Evolutionary conservation across 1,140 invertebrate species (phyloP).

Genomic region (Paracyclopina nana): DNA sequence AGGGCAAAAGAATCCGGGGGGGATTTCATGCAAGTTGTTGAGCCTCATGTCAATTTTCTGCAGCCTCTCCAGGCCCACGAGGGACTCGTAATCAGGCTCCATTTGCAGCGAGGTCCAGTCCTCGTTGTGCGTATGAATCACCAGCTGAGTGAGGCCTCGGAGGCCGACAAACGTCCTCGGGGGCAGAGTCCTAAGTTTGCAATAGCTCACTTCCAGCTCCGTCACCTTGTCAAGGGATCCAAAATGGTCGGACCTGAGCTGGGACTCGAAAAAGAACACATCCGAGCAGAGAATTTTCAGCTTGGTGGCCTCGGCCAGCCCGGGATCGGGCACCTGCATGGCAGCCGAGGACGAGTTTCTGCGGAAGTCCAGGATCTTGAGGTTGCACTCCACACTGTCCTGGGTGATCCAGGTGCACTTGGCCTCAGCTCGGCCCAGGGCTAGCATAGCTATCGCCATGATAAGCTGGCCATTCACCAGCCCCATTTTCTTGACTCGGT

Average conservation of each 20-base stretch:
- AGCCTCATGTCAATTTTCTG: constrained; percentile 43
- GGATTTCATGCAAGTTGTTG: constrained; percentile 58
- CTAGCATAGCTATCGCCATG: too few relatives aligned
- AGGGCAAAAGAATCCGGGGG: constrained; percentile 49
- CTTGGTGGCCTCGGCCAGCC: constrained; percentile 30
- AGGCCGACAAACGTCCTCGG: constrained; percentile 42
- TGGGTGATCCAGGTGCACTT: constrained; percentile 9
- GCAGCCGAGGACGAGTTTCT: constrained; percentile 8
- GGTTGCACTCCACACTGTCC: neutral
- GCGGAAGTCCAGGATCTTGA: constrained; percentile 10
- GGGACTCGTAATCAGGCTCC: constrained; percentile 8
- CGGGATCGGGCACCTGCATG: neutral
- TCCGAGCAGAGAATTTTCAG: constrained; percentile 54
- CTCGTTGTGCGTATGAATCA: constrained; percentile 35
- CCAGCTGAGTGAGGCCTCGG: constrained; percentile 40
- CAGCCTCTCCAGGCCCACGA: constrained; percentile 13
- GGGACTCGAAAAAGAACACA: constrained; percentile 54
- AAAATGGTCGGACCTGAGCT: constrained; percentile 46
- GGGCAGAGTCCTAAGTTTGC: constrained; percentile 52
- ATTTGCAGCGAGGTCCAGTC: neutral
- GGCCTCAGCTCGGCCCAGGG: neutral
- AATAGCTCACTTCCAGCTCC: constrained; percentile 48
- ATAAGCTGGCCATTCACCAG: too few relatives aligned
- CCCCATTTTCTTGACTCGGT: too few relatives aligned
- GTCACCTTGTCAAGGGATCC: constrained; percentile 45